phyloP scores from a whole-genome alignment of 2,113 vertebrate species.

The Athene cunicularia region DNA sequence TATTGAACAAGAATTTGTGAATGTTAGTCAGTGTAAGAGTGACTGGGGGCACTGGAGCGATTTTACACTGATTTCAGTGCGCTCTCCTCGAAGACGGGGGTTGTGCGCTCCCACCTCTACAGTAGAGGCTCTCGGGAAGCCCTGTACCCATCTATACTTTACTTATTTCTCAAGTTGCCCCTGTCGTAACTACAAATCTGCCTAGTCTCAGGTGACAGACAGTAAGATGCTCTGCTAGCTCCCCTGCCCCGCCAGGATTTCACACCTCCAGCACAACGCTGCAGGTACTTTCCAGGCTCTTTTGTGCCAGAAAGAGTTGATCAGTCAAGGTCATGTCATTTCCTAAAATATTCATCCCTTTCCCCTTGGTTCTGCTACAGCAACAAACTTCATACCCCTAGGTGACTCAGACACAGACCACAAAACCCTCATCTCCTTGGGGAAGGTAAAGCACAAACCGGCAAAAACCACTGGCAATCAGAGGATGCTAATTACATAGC shows the following conservation, averaged over 20 bases:
- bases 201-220: background rate
- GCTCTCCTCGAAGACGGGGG: accelerated
- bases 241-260: background rate
- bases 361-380: background rate
- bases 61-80: background rate
- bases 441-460: background rate
- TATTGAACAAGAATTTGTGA: background rate
- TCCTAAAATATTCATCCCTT: background rate
- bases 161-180: background rate
- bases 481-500: background rate
- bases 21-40: background rate
- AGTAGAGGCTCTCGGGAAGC: background rate
- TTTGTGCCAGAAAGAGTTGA: background rate
- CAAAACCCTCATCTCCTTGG: background rate
- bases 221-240: background rate
- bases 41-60: background rate
- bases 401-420: background rate
- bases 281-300: background rate
- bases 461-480: background rate
- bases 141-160: accelerated
- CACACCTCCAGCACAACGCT: background rate
- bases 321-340: background rate
- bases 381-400: background rate
- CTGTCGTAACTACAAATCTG: background rate
- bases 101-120: background rate